A percentile compares a stretch with the other conserved stretches of the same genome.
Conservation (phyloP, 2,888 invertebrate genomes). For the Caenorhabditis zanzibari region DNA sequence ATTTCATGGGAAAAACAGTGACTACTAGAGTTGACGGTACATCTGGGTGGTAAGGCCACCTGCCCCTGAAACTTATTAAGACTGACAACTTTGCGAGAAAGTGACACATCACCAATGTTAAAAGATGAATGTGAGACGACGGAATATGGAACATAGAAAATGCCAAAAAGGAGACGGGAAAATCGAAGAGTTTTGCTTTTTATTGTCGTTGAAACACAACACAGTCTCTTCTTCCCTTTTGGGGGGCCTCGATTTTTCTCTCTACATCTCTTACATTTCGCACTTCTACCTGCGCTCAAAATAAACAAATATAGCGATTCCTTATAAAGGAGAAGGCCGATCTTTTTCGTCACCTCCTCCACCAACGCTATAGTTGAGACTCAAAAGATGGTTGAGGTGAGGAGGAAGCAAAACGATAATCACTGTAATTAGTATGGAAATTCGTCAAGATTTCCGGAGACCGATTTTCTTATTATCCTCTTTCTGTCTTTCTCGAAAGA, state of each 20-base stretch:
- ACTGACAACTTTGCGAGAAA: conserved; percentile 44
- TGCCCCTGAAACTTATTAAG: conserved; percentile 47
- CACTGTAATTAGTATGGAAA: conserved; percentile 23
- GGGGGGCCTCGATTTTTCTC: conserved; percentile 6
- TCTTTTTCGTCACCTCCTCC: conserved; percentile 19
- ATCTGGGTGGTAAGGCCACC: conserved; percentile 30
- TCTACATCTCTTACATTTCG: conserved; percentile 20
- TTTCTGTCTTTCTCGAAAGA: neutral
- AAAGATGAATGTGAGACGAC: conserved; percentile 1
- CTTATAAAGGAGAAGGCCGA: conserved; percentile 26
- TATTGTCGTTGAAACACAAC: conserved; percentile 48
- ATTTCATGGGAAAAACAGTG: conserved; percentile 37
- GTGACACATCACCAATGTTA: conserved; percentile 29
- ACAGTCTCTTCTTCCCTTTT: conserved; percentile 47
- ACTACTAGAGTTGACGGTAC: conserved; percentile 4
- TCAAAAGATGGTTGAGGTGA: too few relatives aligned
- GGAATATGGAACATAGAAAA: too few relatives aligned
- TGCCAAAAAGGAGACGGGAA: neutral
- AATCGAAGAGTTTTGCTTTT: conserved; percentile 38
- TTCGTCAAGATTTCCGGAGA: neutral
- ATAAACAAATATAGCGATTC: conserved; percentile 57
- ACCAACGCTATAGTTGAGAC: too few relatives aligned
- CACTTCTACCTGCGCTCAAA: conserved; percentile 33
- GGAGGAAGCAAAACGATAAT: neutral
- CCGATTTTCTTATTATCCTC: conserved; percentile 24